Base-by-base conservation (phyloP, 2,888 invertebrate species). In the Leptinotarsa tumamoca region DNA sequence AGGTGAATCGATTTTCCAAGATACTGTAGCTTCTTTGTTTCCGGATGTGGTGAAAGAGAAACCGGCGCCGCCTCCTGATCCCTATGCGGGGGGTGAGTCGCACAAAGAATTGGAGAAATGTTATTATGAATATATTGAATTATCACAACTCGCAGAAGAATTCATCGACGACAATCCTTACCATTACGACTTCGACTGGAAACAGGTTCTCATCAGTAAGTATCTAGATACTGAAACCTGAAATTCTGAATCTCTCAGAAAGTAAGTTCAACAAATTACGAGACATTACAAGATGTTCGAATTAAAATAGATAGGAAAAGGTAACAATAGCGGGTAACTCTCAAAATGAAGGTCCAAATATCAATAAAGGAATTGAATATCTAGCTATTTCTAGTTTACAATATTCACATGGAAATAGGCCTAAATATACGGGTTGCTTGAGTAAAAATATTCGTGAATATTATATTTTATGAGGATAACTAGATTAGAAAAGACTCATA, bases 1-100 rank as follows among this genome's bases (percentile, higher is more conserved):
- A 79, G 91, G 92, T 77, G 90, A 91, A 78, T 89, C 88, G 5
- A 91, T 94, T 80, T 94, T 94, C 82, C 91, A 92, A 79, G 92
- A 94, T 56, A 92, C 92, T 0, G 90, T 94, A 0, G 90, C 90
- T 80, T 89, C 87, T 84, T 85, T 92, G 17, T 92, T 93, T 81
- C 93, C 93, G 0, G 92, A 92, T 83, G 91, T 91, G 50, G 88
- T 91, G 52, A 90, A 90, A 80, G 90, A 90, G 79, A 87, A 89
- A 79, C 88, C 88, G 21, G 87, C 88, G 79, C 84, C 87, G 4
- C 88, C 89, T 68, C 89, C 89, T 49, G 89, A 86, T 82, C 86
- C 86, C 0, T 86, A 87, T 76, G 83, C 79, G 0, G 78, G 76
- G 2, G 77, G 76, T 0, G 78, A 81, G 50, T 33, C 75, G 0